phyloP scores from a whole-genome alignment of 2,888 invertebrate species.

The Antheraea assamensis region DNA sequence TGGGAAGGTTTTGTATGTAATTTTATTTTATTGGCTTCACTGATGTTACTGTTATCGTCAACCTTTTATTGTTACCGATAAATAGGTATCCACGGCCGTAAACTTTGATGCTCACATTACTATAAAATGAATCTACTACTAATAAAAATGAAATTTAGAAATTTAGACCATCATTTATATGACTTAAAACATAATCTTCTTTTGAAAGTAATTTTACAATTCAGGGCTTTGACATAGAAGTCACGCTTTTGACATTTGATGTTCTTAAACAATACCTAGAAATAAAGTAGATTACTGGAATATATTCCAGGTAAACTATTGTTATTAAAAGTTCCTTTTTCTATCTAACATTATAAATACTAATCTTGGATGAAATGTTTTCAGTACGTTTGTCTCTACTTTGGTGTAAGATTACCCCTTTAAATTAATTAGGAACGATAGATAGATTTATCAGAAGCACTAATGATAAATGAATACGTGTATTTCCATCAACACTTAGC shows the following conservation, averaged over 20 bases:
- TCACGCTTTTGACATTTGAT: background rate
- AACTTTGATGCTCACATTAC: background rate
- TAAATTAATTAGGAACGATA: background rate
- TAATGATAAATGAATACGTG: background rate
- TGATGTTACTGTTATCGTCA: background rate
- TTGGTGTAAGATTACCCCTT: background rate
- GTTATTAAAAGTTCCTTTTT: background rate
- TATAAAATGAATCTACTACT: background rate
- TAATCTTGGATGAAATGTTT: no score
- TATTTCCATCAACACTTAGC: background rate
- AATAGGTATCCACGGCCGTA: background rate
- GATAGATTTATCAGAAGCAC: background rate
- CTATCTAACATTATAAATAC: no score
- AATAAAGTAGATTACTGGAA: background rate
- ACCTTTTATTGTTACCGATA: background rate
- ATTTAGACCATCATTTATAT: background rate
- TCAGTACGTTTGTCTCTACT: background rate
- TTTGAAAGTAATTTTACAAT: background rate
- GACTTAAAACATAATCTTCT: background rate
- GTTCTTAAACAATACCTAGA: background rate
- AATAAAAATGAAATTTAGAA: background rate
- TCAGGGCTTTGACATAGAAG: background rate
- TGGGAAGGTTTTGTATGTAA: background rate
- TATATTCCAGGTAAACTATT: background rate
- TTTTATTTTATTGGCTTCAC: background rate